These are phyloP conservation scores for Oncopodura yosiiana DNA, from an alignment of 1,140 invertebrate genomes.

Conservation along the genomic window DNA sequence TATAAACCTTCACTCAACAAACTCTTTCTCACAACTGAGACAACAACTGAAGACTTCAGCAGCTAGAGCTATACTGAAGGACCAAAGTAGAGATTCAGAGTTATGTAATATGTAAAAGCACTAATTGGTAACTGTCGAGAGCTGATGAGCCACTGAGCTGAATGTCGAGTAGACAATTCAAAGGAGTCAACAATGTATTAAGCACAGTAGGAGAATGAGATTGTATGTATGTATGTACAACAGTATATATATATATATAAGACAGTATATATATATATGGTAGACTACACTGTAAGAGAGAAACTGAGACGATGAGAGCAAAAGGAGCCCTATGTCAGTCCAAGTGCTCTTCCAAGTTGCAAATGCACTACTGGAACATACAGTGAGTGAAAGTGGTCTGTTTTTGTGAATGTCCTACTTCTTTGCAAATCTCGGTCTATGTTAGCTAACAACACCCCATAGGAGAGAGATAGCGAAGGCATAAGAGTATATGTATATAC, in stretches of 20 bases:
- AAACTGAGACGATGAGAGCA: no score
- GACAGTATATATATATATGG: no score
- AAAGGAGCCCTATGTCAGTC: constrained; percentile 17
- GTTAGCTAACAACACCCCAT: constrained; percentile 21
- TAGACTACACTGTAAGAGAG: no score
- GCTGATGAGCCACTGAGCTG: no score
- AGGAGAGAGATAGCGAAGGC: background rate
- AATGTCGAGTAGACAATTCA: background rate
- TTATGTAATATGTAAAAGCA: no score
- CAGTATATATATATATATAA: background rate
- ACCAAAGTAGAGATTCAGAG: no score
- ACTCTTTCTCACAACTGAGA: no score
- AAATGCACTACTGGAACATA: constrained; percentile 21
- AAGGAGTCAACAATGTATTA: background rate
- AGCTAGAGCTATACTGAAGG: no score
- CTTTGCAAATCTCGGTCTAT: constrained; percentile 31
- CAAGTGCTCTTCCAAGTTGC: constrained; percentile 19
- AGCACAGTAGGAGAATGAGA: background rate
- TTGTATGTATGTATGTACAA: background rate
- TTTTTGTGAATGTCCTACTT: constrained; percentile 27
- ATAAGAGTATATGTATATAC: background rate
- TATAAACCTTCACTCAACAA: no score
- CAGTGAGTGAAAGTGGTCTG: constrained; percentile 27
- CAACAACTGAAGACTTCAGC: no score
- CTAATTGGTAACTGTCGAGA: no score